These are phyloP conservation scores for Coenonympha arcania DNA, from an alignment of 2,888 invertebrate genomes.

Conservation along the genomic window DNA sequence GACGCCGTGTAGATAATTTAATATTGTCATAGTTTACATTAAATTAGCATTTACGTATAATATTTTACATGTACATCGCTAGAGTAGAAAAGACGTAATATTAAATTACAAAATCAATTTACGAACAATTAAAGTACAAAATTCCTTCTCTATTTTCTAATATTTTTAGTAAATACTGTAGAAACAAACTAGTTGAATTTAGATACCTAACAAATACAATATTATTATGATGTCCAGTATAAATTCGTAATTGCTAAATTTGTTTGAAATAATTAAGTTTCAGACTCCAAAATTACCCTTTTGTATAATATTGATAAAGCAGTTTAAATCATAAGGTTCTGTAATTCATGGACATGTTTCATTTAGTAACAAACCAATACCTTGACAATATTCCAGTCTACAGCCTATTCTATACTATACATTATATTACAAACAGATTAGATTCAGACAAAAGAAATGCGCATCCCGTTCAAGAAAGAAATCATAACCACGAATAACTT, in stretches of 20 bases:
- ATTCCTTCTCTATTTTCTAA: conserved; percentile 6
- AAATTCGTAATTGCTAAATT: conserved; percentile 17
- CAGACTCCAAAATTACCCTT: conserved; percentile 15
- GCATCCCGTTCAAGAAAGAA: not conserved
- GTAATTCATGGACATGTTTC: conserved; percentile 7
- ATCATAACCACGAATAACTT: not conserved
- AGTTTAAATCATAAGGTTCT: conserved; percentile 2
- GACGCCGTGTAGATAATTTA: conserved; percentile 65
- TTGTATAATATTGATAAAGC: conserved; percentile 4
- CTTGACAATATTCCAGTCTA: conserved; percentile 57
- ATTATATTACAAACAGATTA: conserved; percentile 54
- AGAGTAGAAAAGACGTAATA: conserved; percentile 30
- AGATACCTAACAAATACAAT: conserved; percentile 10
- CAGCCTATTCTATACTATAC: conserved; percentile 61
- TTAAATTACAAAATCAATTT: conserved; percentile 22
- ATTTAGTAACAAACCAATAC: conserved; percentile 40
- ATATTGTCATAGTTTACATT: conserved; percentile 70
- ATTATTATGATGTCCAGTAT: conserved; percentile 13
- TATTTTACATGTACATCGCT: conserved; percentile 62
- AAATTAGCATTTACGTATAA: conserved; percentile 60
- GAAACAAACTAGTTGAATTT: conserved; percentile 8
- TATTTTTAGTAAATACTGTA: conserved; percentile 13
- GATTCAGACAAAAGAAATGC: conserved; percentile 18
- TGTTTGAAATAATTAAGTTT: conserved; percentile 7
- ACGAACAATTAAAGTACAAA: conserved; percentile 19